phyloP scores from a whole-genome alignment of 2,797 vertebrate species.

The Tenualosa thibaudeaui region DNA sequence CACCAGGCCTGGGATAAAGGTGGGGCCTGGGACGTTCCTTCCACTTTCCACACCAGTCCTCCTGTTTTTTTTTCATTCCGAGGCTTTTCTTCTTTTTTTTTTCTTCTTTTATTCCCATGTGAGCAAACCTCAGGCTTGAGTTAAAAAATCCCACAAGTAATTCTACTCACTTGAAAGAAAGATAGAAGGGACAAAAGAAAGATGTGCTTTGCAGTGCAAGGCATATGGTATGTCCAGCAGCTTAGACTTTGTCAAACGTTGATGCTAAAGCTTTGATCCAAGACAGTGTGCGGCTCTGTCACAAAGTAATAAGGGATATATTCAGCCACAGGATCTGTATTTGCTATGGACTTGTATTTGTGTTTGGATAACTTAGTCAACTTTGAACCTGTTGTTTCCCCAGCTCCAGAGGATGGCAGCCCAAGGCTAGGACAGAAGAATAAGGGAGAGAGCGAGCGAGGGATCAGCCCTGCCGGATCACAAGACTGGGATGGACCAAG shows the following conservation, averaged over 20 bases:
- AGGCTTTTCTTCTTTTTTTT: not conserved
- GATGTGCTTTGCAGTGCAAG: constrained; percentile 21
- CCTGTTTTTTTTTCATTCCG: not conserved
- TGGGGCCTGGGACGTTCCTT: constrained; percentile 44
- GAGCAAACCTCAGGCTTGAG: not conserved
- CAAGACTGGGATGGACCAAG: constrained; percentile 56
- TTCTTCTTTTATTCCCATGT: constrained; percentile 31
- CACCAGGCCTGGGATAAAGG: constrained; percentile 45
- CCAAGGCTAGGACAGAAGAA: constrained; percentile 38
- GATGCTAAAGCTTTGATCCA: constrained; percentile 12
- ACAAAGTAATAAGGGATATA: constrained; percentile 2
- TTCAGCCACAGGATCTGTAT: not conserved
- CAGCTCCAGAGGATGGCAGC: constrained; percentile 37
- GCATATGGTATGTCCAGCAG: constrained; percentile 18
- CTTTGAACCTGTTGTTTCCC: constrained; percentile 32
- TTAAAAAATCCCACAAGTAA: constrained; percentile 44
- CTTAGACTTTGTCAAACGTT: constrained; percentile 2
- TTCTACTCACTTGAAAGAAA: constrained; percentile 40
- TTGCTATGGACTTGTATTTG: not conserved
- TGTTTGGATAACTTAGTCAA: not conserved
- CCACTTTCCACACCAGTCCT: constrained; percentile 25
- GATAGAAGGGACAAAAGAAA: constrained; percentile 38
- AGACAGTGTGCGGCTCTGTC: not conserved
- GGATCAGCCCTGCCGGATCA: constrained; percentile 16
- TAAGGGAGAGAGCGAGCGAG: constrained; percentile 35